A percentile compares a stretch with the other conserved stretches of the same genome.
Evolutionary conservation across 2,888 invertebrate genomes (phyloP).

Genomic region (Nephrotoma guestfalica): DNA sequence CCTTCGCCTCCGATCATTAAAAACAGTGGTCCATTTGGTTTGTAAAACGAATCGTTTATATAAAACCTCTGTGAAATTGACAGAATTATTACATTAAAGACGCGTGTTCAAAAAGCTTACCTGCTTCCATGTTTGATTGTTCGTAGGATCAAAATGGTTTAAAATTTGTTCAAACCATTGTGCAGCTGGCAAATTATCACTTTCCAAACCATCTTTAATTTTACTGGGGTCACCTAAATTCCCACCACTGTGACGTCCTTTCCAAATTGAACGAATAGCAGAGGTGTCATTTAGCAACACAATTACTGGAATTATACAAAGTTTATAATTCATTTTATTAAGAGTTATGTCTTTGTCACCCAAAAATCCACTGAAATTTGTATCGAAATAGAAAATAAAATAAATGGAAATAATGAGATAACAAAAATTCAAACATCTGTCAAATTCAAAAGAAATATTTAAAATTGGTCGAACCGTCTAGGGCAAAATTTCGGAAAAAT

Average conservation of each 20-base stretch:
- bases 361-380: not conserved
- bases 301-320: not conserved
- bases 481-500: not conserved
- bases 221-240: conserved; percentile 33
- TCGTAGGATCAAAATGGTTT: conserved; percentile 67
- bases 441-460: not conserved
- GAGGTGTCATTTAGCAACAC: not conserved
- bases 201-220: conserved; percentile 8
- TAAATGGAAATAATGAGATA: not conserved
- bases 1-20: conserved; percentile 93
- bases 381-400: not conserved
- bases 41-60: conserved; percentile 57
- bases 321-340: not conserved
- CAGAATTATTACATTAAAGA: not conserved
- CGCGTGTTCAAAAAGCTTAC: conserved; percentile 22
- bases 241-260: conserved; percentile 29
- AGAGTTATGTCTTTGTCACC: not conserved
- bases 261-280: conserved; percentile 25
- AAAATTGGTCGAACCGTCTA: not conserved
- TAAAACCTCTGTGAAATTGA: conserved; percentile 52
- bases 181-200: conserved; percentile 25
- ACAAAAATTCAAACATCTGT: not conserved
- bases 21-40: conserved; percentile 70
- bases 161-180: conserved; percentile 70
- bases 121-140: conserved; percentile 63